Conservation (phyloP, 2,797 vertebrate genomes). For the Pangasius macronema region DNA sequence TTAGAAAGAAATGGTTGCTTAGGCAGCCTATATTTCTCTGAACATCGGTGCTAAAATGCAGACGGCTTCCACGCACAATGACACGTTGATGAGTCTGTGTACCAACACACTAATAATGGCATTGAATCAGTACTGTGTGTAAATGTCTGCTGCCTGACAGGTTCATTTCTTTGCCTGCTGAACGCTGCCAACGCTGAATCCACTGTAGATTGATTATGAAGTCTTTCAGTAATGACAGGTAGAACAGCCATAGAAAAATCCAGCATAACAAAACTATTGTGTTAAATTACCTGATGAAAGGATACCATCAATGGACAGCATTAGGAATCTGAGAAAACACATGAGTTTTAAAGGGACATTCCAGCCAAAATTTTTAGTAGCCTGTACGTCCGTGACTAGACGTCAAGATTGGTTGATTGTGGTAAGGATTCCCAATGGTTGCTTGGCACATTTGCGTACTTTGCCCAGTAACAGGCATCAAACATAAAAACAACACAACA, state of each 20-base stretch:
- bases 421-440: background rate
- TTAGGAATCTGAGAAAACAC: background rate
- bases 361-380: background rate
- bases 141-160: constrained; percentile 6
- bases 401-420: background rate
- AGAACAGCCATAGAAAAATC: background rate
- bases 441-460: background rate
- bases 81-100: constrained; percentile 2
- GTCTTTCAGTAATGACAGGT: background rate
- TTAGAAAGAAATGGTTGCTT: background rate
- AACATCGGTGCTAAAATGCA: background rate
- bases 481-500: background rate
- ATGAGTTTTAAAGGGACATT: background rate
- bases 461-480: background rate
- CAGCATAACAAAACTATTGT: background rate
- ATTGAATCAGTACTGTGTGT: constrained; percentile 2
- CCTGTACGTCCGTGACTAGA: background rate
- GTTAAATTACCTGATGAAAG: background rate
- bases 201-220: background rate
- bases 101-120: background rate
- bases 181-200: background rate
- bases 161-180: constrained; percentile 1
- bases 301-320: background rate
- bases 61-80: background rate
- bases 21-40: background rate